A percentile compares a stretch with the other conserved stretches of the same genome.
Evolutionary conservation across 2,888 invertebrate species (phyloP).

Genomic region (Lasioglossum pauxillum): DNA sequence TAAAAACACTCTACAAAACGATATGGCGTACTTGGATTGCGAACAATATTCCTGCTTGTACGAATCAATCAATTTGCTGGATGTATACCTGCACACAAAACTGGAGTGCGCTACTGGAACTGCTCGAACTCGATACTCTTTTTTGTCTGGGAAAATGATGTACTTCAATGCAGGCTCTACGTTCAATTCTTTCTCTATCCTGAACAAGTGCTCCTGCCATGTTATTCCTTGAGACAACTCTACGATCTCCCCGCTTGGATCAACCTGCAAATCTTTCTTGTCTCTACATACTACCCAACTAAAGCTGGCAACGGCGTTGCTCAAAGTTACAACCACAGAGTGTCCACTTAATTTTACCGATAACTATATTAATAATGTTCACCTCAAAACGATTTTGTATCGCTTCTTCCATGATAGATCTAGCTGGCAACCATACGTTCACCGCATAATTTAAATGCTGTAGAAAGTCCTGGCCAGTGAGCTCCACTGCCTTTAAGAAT

Average conservation of each 20-base stretch:
- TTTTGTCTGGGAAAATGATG: constrained; percentile 89
- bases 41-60: background rate
- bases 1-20: constrained; percentile 89
- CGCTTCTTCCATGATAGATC: constrained; percentile 90
- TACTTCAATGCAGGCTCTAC: constrained; percentile 89
- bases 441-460: constrained; percentile 87
- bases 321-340: background rate
- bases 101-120: constrained; percentile 91
- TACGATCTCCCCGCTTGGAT: constrained; percentile 91
- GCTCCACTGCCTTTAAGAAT: constrained; percentile 91
- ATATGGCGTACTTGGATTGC: background rate
- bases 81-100: constrained; percentile 88
- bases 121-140: constrained; percentile 92
- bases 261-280: constrained; percentile 70
- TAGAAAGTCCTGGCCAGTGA: constrained; percentile 92
- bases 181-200: constrained; percentile 91
- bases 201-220: constrained; percentile 96
- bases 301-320: background rate
- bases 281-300: background rate
- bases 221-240: constrained; percentile 90
- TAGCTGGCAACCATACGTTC: constrained; percentile 94
- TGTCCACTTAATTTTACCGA: background rate
- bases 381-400: constrained; percentile 89
- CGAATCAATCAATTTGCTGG: background rate
- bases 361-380: constrained; percentile 13